Evolutionary conservation across 2,888 invertebrate genomes (phyloP).

Genomic region (Chelonus formosanus): DNA sequence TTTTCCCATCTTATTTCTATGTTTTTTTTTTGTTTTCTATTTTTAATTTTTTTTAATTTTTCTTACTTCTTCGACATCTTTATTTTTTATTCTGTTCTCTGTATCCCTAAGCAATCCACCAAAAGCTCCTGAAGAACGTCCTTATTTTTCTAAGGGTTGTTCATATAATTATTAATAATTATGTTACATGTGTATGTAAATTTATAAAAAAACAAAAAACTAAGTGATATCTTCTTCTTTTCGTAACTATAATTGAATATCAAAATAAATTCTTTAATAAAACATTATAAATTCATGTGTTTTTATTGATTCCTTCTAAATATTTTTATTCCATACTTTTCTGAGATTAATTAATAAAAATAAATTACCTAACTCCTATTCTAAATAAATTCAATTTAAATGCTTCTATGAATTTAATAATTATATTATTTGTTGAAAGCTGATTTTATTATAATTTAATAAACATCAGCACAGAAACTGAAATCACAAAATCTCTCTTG

Average conservation of each 20-base stretch:
- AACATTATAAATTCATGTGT: conserved; percentile 46
- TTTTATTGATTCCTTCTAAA: no score
- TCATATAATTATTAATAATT: conserved; percentile 35
- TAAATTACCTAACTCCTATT: no score
- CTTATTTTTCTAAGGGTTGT: conserved; percentile 17
- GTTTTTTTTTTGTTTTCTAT: conserved; percentile 21
- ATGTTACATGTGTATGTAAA: background rate
- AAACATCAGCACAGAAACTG: no score
- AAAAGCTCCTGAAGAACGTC: conserved; percentile 37
- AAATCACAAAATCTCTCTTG: no score
- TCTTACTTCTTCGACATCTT: conserved; percentile 2
- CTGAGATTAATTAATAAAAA: no score
- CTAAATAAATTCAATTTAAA: no score
- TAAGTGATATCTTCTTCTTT: conserved; percentile 42
- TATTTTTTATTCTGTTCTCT: conserved; percentile 1
- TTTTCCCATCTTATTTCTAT: background rate
- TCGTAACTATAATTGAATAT: conserved; percentile 32
- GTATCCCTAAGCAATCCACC: conserved; percentile 42
- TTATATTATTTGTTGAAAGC: no score
- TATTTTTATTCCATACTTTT: no score
- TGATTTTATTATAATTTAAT: no score
- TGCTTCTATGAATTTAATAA: no score
- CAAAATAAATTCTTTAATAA: conserved; percentile 52
- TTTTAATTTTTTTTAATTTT: no score
- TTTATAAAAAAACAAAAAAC: conserved; percentile 10